These are phyloP conservation scores for Tauraco hartlaubi DNA, from an alignment of 2,797 vertebrate species.

Conservation along the genomic window DNA sequence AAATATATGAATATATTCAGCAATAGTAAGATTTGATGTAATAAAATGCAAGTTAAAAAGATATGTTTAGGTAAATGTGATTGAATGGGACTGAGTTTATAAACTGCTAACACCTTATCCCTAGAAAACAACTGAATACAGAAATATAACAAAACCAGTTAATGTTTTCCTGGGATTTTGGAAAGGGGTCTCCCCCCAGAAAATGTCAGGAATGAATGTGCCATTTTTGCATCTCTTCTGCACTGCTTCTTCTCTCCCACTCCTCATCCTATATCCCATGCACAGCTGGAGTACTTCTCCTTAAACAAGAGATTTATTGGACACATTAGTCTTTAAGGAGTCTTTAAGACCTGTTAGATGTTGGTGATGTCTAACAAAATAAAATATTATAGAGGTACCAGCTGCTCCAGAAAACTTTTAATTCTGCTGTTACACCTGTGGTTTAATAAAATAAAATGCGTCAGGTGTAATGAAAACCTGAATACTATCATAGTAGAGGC, in stretches of 20 bases:
- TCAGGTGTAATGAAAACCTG: not conserved
- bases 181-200: accelerated
- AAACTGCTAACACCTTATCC: not conserved
- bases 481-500: not conserved
- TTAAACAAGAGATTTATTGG: not conserved
- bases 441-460: constrained; percentile 1
- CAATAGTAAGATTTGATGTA: not conserved
- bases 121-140: not conserved
- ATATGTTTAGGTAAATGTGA: not conserved
- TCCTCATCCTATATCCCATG: not conserved
- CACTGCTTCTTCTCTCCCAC: not conserved
- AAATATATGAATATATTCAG: not conserved
- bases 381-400: not conserved
- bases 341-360: not conserved
- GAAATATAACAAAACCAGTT: not conserved
- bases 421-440: not conserved
- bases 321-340: not conserved
- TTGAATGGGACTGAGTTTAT: not conserved
- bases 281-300: not conserved
- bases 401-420: constrained; percentile 8
- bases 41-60: not conserved
- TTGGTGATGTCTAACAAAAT: not conserved
- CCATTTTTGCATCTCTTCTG: not conserved
- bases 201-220: not conserved
- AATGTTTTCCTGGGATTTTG: not conserved